Conservation (phyloP, 2,888 invertebrate genomes). For the Leptopilina myrica region DNA sequence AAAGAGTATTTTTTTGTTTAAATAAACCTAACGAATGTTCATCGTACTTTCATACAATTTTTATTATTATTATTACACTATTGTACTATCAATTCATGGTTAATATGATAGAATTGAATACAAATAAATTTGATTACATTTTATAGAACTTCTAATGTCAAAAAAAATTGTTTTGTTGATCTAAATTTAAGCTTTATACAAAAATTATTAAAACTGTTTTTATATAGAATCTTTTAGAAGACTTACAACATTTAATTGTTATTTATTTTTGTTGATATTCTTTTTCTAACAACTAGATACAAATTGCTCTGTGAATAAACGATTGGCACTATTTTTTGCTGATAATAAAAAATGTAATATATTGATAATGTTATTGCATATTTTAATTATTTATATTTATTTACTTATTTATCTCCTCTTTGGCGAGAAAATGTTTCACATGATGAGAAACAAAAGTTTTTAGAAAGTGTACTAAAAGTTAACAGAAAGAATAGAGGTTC, state of each 20-base stretch:
- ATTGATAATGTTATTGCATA: background rate
- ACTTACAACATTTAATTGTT: background rate
- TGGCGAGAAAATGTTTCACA: too few species aligned
- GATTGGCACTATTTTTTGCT: constrained; percentile 1
- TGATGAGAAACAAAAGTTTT: too few species aligned
- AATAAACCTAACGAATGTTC: background rate
- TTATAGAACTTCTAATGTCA: background rate
- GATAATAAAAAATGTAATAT: constrained; percentile 33
- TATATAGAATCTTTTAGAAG: background rate
- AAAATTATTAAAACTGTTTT: background rate
- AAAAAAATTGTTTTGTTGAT: background rate
- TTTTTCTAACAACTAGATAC: constrained; percentile 10
- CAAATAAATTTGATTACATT: constrained; percentile 26
- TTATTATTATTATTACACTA: background rate
- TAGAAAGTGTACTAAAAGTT: too few species aligned
- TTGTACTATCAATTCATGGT: background rate
- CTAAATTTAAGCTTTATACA: background rate
- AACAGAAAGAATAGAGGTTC: too few species aligned
- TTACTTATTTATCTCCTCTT: too few species aligned
- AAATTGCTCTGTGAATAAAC: constrained; percentile 33
- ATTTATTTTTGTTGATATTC: background rate
- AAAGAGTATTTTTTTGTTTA: constrained; percentile 2
- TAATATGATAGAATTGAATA: constrained; percentile 14
- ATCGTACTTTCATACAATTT: constrained; percentile 39
- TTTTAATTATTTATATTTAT: too few species aligned